These are phyloP conservation scores for Actinernus sp. DNA, from an alignment of 92 coral and sea anemone species.

Conservation along the genomic window DNA sequence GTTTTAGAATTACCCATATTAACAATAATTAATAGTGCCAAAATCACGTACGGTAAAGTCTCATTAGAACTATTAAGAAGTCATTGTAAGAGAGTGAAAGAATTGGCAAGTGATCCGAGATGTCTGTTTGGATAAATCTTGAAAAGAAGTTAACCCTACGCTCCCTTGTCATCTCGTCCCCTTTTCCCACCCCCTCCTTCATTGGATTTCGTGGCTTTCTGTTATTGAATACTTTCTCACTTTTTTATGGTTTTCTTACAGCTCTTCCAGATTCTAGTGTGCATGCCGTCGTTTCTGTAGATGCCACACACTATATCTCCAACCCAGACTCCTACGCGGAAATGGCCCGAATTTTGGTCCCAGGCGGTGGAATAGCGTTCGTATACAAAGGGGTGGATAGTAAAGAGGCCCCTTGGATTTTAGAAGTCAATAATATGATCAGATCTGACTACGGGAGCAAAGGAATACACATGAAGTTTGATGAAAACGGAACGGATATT, in stretches of 20 bases:
- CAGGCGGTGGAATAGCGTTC: slow-evolving; percentile 1
- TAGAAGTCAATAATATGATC: background rate
- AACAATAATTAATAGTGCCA: too few relatives aligned
- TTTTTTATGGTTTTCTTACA: background rate
- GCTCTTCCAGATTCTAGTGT: slow-evolving; percentile 24
- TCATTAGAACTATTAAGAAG: too few relatives aligned
- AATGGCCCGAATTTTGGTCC: slow-evolving; percentile 11
- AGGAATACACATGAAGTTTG: background rate
- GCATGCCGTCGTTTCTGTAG: background rate
- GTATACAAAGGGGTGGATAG: background rate
- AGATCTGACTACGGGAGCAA: background rate
- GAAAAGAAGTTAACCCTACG: too few relatives aligned
- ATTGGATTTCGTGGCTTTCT: too few relatives aligned
- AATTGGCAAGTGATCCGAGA: too few relatives aligned
- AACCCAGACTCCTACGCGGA: slow-evolving; percentile 5
- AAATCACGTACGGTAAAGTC: too few relatives aligned
- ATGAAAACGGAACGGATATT: background rate
- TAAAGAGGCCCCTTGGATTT: background rate
- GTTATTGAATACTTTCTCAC: too few relatives aligned
- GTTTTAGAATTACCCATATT: too few relatives aligned
- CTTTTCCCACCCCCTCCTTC: too few relatives aligned
- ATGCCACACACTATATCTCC: slow-evolving; percentile 6
- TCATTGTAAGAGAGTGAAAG: too few relatives aligned
- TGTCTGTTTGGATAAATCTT: too few relatives aligned
- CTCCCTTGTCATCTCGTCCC: too few relatives aligned